phyloP scores from a whole-genome alignment of 2,113 vertebrate genomes.

The Barnardius zonarius region DNA sequence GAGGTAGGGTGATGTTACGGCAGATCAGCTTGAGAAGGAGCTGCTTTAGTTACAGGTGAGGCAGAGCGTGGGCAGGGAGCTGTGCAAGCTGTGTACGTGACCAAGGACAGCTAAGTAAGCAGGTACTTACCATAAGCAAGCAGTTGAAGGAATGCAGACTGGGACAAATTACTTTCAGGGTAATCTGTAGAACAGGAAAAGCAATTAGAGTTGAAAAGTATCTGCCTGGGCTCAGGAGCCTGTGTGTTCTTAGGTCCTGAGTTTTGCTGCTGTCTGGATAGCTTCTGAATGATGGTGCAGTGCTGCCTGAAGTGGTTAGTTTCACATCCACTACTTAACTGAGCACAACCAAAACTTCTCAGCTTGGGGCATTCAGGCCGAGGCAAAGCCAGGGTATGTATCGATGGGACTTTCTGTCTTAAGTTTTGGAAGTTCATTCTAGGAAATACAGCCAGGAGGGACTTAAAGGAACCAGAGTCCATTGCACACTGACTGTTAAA shows the following conservation, averaged over 20 bases:
- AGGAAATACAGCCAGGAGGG: not conserved
- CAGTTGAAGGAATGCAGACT: slow-evolving; percentile 27
- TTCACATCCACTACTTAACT: not conserved
- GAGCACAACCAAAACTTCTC: not conserved
- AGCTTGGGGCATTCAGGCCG: accelerated
- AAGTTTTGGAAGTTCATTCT: not conserved
- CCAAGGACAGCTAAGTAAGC: slow-evolving; percentile 38
- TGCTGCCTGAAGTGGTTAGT: not conserved
- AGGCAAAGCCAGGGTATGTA: not conserved
- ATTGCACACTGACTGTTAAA: not conserved
- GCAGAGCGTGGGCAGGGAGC: not conserved
- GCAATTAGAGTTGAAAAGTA: not conserved
- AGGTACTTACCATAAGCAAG: slow-evolving; percentile 39
- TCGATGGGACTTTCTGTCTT: not conserved
- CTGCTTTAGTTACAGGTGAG: not conserved
- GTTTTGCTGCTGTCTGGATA: not conserved
- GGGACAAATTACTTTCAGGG: slow-evolving; percentile 12
- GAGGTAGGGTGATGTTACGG: not conserved
- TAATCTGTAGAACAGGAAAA: not conserved
- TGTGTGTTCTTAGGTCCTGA: not conserved
- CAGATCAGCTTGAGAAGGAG: not conserved
- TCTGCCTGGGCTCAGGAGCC: not conserved
- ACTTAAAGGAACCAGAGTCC: not conserved
- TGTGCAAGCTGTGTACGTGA: slow-evolving; percentile 29
- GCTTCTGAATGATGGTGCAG: not conserved